Percentiles rank a stretch among this genome's conserved stretches.
These are phyloP conservation scores for Sebastolobus altivelis DNA, from an alignment of 2,797 vertebrate species.

Conservation along the genomic window DNA sequence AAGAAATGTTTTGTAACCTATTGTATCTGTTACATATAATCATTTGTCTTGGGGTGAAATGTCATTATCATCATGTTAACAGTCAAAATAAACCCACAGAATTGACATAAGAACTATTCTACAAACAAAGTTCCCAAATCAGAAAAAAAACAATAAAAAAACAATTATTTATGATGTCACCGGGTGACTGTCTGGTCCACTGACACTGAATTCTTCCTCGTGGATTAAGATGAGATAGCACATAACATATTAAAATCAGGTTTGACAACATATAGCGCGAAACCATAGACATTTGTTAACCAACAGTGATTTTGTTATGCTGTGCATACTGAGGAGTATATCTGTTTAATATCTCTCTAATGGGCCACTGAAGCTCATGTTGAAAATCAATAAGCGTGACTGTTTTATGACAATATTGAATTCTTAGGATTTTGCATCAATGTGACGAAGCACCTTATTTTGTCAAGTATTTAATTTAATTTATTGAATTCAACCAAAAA, in stretches of 20 bases:
- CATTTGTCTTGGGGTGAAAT: neutral
- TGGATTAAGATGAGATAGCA: neutral
- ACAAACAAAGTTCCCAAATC: too few species aligned
- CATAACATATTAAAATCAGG: neutral
- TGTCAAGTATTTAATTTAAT: too few species aligned
- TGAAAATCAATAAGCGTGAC: neutral
- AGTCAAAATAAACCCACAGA: neutral
- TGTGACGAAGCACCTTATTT: neutral
- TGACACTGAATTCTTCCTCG: too few species aligned
- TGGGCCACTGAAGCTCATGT: too few species aligned
- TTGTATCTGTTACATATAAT: too few species aligned
- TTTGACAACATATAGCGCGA: neutral
- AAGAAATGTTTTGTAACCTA: neutral
- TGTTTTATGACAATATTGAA: neutral
- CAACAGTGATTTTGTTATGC: neutral
- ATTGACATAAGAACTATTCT: neutral
- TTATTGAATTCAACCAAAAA: neutral
- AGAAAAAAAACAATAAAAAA: too few species aligned
- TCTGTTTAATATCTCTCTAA: neutral
- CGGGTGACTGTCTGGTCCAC: too few species aligned
- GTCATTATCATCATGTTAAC: neutral
- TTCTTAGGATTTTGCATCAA: neutral
- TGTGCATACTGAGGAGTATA: neutral
- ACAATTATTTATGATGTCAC: too few species aligned
- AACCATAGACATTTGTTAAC: neutral